Evolutionary conservation across 2,113 vertebrate genomes (phyloP), one percentile per base, ranked within the genome.

Genomic region (Zapornia atra): DNA sequence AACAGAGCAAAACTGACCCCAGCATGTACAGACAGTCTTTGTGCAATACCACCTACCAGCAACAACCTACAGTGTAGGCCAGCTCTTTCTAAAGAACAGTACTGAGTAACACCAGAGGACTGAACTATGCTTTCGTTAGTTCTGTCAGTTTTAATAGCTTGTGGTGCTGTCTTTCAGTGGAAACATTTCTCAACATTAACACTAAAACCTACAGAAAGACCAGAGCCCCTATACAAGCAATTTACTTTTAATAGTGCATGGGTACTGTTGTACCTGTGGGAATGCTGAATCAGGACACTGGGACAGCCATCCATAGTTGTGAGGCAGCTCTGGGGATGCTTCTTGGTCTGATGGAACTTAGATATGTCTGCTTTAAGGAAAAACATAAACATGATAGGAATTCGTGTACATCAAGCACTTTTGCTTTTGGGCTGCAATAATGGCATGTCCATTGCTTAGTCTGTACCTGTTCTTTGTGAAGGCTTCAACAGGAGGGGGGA

Each of bases 401-500:
- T 75, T 66, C 38, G 25, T 40, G 26, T 69, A 48, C 22, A 38
- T 64, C 13, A 56, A 66, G 25, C 22, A 46, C 15, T 28, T 85
- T 34, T 71, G n/a, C 40, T 59, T 92, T 87, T 46, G 57, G 36
- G n/a, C 64, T 78, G 8, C 3, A 0, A 22, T 68, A 54, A 59
- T 33, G 70, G 34, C 16, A 82, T 0, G 17, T 65, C 54, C 40
- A 19, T 46, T 86, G 44, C 68, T 89, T 92, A 70, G 50, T 36
- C 44, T 70, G 9, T 44, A 15, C 36, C 78, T 72, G 25, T 36
- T 73, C 44, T 80, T 83, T 70, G 31, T 36, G 36, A 73, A 70
- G 36, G 28, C 59, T 40, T 81, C 0, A 0, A 2, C 12, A 40
- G 65, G 59, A 92, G n/a, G 31, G 53, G 28, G 6, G 33, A 71